Evolutionary conservation across 2,888 invertebrate species (phyloP).

Genomic region (Protula sp.): DNA sequence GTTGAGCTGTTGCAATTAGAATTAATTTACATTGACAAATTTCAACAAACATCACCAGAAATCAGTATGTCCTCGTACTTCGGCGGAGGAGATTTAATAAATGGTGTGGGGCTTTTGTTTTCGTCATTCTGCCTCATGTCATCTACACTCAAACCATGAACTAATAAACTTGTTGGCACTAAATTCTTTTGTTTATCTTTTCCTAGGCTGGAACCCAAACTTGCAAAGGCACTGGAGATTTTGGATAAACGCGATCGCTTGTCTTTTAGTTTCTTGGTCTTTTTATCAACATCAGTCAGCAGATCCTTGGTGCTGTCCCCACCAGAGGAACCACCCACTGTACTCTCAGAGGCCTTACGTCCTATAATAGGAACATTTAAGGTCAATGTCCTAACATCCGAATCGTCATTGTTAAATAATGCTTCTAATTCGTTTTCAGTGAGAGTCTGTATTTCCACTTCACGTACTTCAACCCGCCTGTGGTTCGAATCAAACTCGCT

Average conservation of each 20-base stretch:
- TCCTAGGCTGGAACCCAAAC: slow-evolving; percentile 8
- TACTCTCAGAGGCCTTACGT: background rate
- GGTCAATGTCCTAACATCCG: background rate
- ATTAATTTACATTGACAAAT: no score
- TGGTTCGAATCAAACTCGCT: slow-evolving; percentile 9
- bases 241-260: slow-evolving; percentile 7
- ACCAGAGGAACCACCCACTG: background rate
- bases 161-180: background rate
- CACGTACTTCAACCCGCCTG: slow-evolving; percentile 9
- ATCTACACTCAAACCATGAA: background rate
- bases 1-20: no score
- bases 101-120: background rate
- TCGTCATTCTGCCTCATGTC: no score
- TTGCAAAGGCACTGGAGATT: slow-evolving; percentile 8
- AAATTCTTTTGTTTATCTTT: background rate
- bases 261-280: background rate
- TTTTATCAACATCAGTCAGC: background rate
- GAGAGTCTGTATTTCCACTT: slow-evolving; percentile 16
- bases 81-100: background rate
- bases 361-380: background rate
- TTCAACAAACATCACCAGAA: no score
- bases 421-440: slow-evolving; percentile 5
- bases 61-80: slow-evolving; percentile 2
- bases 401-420: background rate
- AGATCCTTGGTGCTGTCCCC: slow-evolving; percentile 2